Base-by-base conservation (phyloP, 1,140 invertebrate genomes). In the Brachionus paranguensis region DNA sequence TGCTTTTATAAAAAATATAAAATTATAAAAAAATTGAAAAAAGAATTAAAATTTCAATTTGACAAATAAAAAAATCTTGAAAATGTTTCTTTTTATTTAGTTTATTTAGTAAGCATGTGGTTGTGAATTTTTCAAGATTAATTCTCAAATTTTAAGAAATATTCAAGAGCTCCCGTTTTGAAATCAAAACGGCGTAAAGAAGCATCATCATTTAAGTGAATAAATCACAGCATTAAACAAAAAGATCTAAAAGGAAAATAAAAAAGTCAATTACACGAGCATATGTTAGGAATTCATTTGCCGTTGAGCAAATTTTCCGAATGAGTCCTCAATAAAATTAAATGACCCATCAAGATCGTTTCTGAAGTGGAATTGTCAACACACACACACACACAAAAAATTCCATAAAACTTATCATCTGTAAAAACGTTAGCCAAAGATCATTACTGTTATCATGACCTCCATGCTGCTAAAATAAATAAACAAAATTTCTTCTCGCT, bases 361-460 rank as follows among this genome's bases (percentile, higher is more conserved):
- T 64, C 33, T 72, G 17, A 41, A 72, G 37, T 20, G 41, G n/a
- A 41, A 72, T 72, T 72, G 68, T 72, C 68, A 72, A 37, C 33
- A 37, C 33, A 37, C 33, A 33, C 65, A 33, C 24, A 33, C 29
- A 33, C 29, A 72, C 37, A 41, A 1, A 41, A 43, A 43, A 72
- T 72, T 72, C 68, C 68, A 72, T 72, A 72, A 72, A 72, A 72
- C 68, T 72, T 72, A 72, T 72, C 68, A 72, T 72, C 68, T 72
- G 37, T 41, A 72, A 72, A 72, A 43, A 41, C 33, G 41, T 72
- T 43, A 43, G n/a, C 14, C 65, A 33, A 68, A 41, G 37, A 41
- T 43, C 29, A 43, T 72, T 41, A 72, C 29, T 72, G 68, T 43
- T 72, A 72, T 72, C 33, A 72, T 72, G 41, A 72, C 68, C 37